These are phyloP conservation scores for Gnathonemus echidnorhynchus DNA, from an alignment of 2,113 vertebrate genomes.

Conservation along the genomic window DNA sequence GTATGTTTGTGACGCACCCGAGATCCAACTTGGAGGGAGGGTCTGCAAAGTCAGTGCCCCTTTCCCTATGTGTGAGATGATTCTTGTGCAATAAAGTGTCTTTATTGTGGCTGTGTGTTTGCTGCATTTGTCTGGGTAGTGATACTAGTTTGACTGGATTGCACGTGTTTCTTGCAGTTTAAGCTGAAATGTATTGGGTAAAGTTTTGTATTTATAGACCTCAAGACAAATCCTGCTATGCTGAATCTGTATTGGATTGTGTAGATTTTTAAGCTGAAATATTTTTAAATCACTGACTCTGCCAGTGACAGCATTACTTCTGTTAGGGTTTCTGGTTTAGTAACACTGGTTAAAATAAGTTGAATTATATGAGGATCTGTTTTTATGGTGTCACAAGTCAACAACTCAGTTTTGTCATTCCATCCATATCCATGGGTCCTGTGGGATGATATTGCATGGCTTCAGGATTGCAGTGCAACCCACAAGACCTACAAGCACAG, in stretches of 20 bases:
- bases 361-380: neutral
- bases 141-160: neutral
- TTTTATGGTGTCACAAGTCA: neutral
- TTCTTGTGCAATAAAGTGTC: neutral
- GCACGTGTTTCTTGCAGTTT: neutral
- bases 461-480: neutral
- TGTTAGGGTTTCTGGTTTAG: neutral
- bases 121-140: neutral
- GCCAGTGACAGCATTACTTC: neutral
- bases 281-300: neutral
- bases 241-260: neutral
- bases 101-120: neutral
- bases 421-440: neutral
- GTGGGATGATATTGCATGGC: neutral
- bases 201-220: neutral
- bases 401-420: neutral
- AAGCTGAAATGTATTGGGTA: neutral
- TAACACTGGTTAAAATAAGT: neutral
- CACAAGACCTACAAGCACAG: neutral
- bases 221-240: neutral
- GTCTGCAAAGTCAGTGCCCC: neutral
- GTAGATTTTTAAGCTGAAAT: neutral
- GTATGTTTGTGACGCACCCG: constrained; percentile 43
- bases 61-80: neutral
- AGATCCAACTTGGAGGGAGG: constrained; percentile 3